Evolutionary conservation across 2,113 vertebrate species (phyloP).

Genomic region (Saccopteryx bilineata): DNA sequence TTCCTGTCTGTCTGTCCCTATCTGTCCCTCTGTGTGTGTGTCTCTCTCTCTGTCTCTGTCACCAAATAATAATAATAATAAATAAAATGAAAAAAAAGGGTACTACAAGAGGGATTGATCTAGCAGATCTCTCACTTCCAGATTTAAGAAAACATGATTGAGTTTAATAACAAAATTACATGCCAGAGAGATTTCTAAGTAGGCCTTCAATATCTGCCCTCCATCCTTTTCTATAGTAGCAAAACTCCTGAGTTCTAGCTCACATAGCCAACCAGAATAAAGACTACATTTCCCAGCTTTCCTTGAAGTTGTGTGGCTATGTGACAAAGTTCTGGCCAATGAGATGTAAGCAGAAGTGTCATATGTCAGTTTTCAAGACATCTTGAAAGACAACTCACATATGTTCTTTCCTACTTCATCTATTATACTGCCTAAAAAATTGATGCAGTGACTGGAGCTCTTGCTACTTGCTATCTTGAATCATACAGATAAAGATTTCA

Average conservation of each 20-base stretch:
- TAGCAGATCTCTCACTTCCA: not conserved
- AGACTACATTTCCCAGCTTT: not conserved
- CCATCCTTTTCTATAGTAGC: not conserved
- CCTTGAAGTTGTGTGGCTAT: not conserved
- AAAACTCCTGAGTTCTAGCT: not conserved
- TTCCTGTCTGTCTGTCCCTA: too few species aligned
- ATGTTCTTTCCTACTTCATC: not conserved
- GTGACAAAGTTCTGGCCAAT: not conserved
- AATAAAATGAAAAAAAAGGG: not conserved
- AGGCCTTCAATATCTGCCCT: not conserved
- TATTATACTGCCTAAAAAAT: not conserved
- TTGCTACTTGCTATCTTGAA: conserved; percentile 38
- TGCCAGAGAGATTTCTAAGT: not conserved
- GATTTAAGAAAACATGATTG: not conserved
- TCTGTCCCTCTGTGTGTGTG: too few species aligned
- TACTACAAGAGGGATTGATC: not conserved
- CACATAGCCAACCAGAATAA: not conserved
- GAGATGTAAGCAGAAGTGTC: not conserved
- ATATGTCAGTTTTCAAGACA: not conserved
- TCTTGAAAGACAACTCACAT: not conserved
- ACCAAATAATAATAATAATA: too few species aligned
- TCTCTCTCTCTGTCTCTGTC: too few species aligned
- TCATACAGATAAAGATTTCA: not conserved
- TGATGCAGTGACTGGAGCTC: not conserved
- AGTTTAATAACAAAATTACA: not conserved